Percentiles rank a stretch among this genome's conserved stretches.
Conservation (phyloP, 1,140 invertebrate genomes). For the Adoxophyes honmai region DNA sequence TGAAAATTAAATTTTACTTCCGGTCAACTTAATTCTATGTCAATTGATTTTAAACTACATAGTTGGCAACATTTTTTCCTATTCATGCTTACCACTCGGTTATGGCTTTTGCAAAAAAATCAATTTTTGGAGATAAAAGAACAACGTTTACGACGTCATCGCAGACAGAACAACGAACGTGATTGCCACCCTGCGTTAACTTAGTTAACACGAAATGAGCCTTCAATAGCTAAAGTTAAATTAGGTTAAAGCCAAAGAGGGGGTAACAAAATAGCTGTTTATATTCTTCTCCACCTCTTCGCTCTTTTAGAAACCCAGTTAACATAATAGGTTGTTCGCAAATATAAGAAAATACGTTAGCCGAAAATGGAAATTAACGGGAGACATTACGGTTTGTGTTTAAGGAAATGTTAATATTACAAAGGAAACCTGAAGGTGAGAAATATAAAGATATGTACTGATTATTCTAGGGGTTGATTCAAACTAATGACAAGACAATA, state of each 20-base stretch:
- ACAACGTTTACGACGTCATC: conserved; percentile 17
- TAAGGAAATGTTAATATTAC: too few relatives aligned
- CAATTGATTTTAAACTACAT: too few relatives aligned
- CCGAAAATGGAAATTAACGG: conserved; percentile 3
- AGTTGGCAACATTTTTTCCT: too few relatives aligned
- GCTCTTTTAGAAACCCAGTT: conserved; percentile 15
- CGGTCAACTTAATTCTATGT: too few relatives aligned
- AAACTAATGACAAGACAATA: too few relatives aligned
- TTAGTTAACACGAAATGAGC: conserved; percentile 52
- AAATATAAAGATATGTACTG: too few relatives aligned
- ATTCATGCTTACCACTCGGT: too few relatives aligned
- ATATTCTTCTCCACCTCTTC: conserved; percentile 19
- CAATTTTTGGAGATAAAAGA: conserved; percentile 3
- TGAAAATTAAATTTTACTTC: too few relatives aligned
- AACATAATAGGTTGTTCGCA: conserved; percentile 14
- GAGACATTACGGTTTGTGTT: not conserved
- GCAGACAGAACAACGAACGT: conserved; percentile 26
- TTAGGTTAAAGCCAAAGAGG: conserved; percentile 50
- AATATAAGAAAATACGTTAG: conserved; percentile 5
- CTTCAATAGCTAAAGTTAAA: conserved; percentile 58
- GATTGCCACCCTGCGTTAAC: conserved; percentile 35
- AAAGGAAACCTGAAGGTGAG: too few relatives aligned
- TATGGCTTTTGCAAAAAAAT: too few relatives aligned
- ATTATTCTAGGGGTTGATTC: too few relatives aligned
- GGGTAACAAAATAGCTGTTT: conserved; percentile 39